phyloP scores from a whole-genome alignment of 2,797 vertebrate genomes.

The Enoplosus armatus region DNA sequence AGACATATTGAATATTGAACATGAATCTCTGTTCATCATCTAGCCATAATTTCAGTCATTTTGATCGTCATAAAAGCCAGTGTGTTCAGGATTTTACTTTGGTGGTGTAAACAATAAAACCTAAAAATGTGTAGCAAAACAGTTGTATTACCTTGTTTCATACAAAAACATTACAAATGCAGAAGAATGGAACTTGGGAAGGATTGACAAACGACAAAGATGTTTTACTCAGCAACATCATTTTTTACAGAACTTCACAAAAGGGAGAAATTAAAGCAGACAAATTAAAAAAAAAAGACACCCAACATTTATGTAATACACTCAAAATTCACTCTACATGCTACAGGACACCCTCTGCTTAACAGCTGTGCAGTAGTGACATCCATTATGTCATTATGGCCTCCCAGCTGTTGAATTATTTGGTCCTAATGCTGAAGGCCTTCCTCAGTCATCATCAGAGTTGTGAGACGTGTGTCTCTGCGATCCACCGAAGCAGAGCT shows the following conservation, averaged over 20 bases:
- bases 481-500: constrained; percentile 74
- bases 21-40: no score
- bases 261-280: constrained; percentile 17
- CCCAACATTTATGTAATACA: background rate
- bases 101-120: constrained; percentile 2
- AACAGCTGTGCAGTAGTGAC: background rate
- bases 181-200: no score
- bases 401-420: constrained; percentile 15
- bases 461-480: constrained; percentile 71
- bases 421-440: background rate
- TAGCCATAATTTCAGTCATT: no score
- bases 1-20: no score
- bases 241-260: constrained; percentile 22
- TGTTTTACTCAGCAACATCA: background rate
- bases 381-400: background rate
- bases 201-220: background rate
- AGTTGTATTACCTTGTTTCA: background rate
- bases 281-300: constrained; percentile 1
- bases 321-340: constrained; percentile 6
- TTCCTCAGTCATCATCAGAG: constrained; percentile 73
- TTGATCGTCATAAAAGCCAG: background rate
- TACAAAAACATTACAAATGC: background rate
- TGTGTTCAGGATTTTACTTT: background rate
- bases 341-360: constrained; percentile 32
- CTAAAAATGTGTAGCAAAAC: background rate